Percentiles rank a stretch among this genome's conserved stretches.
Conservation (phyloP, 2,113 vertebrate species). For the Pachyramphus minor region DNA sequence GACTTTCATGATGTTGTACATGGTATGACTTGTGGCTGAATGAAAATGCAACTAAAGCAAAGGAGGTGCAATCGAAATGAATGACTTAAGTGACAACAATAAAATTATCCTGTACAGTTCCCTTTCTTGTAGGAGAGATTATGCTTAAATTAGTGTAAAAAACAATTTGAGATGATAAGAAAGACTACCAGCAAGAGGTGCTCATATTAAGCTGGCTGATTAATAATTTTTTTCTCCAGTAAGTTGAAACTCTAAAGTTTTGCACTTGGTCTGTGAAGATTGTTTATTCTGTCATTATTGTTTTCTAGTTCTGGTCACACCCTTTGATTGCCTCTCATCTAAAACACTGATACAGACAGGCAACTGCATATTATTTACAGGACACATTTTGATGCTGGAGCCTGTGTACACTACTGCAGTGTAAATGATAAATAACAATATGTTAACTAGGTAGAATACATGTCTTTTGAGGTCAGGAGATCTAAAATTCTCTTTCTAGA, state of each 20-base stretch:
- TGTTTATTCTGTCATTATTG: background rate
- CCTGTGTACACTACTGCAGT: background rate
- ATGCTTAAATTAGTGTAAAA: background rate
- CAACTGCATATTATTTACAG: background rate
- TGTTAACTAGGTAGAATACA: background rate
- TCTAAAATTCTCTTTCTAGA: background rate
- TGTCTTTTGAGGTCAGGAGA: background rate
- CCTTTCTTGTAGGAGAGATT: background rate
- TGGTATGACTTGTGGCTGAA: background rate
- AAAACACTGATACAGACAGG: background rate
- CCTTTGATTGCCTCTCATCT: background rate
- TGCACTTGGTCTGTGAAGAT: background rate
- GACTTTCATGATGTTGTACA: background rate
- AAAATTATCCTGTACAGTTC: background rate
- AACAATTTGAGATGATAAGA: background rate
- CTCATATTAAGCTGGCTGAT: background rate
- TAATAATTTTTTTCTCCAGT: background rate
- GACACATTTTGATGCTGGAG: background rate
- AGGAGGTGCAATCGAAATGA: background rate
- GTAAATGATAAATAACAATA: background rate
- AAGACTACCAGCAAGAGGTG: background rate
- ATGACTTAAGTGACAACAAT: background rate
- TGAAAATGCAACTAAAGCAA: background rate
- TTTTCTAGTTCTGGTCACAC: background rate
- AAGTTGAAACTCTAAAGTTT: background rate